Evolutionary conservation across 2,113 vertebrate genomes (phyloP).

Genomic region (Abramis brama): DNA sequence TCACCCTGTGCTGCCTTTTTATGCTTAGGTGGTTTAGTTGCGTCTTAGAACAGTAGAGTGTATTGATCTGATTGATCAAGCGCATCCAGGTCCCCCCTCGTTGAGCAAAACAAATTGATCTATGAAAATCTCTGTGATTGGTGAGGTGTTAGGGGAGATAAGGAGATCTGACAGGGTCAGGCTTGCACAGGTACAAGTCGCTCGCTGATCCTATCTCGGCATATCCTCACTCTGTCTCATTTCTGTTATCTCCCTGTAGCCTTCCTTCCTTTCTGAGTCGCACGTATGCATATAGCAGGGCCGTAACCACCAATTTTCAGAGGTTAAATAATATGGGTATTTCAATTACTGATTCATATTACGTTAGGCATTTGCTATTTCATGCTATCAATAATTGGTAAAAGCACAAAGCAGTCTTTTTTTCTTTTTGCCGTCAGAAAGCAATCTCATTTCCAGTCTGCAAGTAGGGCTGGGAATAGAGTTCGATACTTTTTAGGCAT

Average conservation of each 20-base stretch:
- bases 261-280: neutral
- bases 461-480: too few relatives aligned
- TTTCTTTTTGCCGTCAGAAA: too few relatives aligned
- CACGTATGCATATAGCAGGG: neutral
- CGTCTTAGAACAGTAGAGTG: neutral
- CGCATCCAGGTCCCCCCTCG: conserved; percentile 16
- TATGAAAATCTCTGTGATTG: conserved; percentile 44
- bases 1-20: neutral
- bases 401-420: neutral
- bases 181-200: neutral
- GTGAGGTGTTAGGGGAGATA: conserved; percentile 17
- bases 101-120: conserved; percentile 18
- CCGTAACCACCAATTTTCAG: neutral
- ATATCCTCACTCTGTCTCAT: neutral
- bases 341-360: neutral
- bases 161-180: conserved; percentile 19
- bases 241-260: neutral
- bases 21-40: neutral
- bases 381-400: neutral
- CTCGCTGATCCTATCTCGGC: conserved; percentile 15
- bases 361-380: neutral
- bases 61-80: conserved; percentile 35
- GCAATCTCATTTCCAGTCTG: neutral
- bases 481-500: too few relatives aligned
- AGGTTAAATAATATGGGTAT: neutral